Evolutionary conservation across 2,888 invertebrate genomes (phyloP).

Genomic region (Lacanobia wlatinum): DNA sequence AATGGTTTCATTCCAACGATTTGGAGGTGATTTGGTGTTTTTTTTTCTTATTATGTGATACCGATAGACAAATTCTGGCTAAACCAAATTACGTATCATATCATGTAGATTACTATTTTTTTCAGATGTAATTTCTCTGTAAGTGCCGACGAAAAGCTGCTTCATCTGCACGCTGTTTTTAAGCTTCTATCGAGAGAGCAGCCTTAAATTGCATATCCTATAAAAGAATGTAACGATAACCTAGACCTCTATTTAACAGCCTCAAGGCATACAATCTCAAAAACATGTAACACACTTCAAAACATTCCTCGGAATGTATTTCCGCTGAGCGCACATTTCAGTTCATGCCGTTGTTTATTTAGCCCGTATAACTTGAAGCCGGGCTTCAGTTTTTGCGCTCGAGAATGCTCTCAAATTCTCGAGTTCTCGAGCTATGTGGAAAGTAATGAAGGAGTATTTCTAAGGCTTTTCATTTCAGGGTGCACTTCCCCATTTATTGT

Average conservation of each 20-base stretch:
- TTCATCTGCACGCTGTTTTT: no score
- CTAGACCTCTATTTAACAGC: neutral
- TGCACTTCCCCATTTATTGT: slow-evolving; percentile 47
- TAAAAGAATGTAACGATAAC: no score
- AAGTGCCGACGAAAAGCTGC: no score
- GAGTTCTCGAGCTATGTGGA: slow-evolving; percentile 30
- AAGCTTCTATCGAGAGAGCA: no score
- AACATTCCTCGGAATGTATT: slow-evolving; percentile 25
- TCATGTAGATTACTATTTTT: no score
- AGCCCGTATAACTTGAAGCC: slow-evolving; percentile 36
- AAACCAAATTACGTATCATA: no score
- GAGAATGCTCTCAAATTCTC: slow-evolving; percentile 44
- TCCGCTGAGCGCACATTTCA: slow-evolving; percentile 33
- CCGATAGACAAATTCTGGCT: no score
- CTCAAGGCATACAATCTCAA: neutral
- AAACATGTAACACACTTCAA: slow-evolving; percentile 1
- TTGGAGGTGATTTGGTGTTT: no score
- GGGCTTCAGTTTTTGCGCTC: slow-evolving; percentile 43
- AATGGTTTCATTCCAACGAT: no score
- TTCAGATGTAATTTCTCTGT: no score
- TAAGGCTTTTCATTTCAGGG: slow-evolving; percentile 55
- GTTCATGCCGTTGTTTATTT: slow-evolving; percentile 52
- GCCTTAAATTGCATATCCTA: no score
- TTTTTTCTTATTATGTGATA: no score
- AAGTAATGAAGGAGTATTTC: slow-evolving; percentile 62